Conservation (phyloP, 2,888 invertebrate genomes). For the Eulithis testata region DNA sequence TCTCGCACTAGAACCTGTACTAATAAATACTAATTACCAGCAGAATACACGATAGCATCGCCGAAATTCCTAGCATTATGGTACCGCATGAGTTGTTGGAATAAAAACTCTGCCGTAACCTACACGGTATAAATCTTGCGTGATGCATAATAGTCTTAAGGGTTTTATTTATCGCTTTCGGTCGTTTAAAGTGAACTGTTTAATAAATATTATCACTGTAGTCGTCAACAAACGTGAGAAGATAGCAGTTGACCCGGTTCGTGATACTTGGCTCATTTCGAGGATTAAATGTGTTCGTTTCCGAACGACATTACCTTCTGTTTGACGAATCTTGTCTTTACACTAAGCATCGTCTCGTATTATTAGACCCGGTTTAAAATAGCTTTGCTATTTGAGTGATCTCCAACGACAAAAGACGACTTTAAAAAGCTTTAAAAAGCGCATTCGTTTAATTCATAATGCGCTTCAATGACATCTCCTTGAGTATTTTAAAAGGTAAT, state of each 20-base stretch:
- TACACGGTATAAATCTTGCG: constrained; percentile 77
- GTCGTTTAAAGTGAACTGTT: constrained; percentile 78
- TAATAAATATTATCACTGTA: constrained; percentile 84
- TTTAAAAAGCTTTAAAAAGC: constrained; percentile 59
- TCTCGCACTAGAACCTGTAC: constrained; percentile 61
- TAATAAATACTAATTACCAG: constrained; percentile 84
- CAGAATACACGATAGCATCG: constrained; percentile 81
- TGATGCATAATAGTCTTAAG: constrained; percentile 78
- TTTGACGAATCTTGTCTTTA: constrained; percentile 74
- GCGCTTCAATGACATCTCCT: constrained; percentile 69
- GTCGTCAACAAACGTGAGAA: constrained; percentile 84
- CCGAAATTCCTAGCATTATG: constrained; percentile 71
- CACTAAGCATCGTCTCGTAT: constrained; percentile 76
- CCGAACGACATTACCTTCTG: constrained; percentile 71
- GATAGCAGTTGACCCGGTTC: constrained; percentile 81
- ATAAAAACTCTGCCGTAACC: constrained; percentile 68
- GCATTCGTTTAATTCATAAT: constrained; percentile 67
- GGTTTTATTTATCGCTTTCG: constrained; percentile 77
- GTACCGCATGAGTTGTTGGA: constrained; percentile 55
- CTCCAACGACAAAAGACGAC: constrained; percentile 77
- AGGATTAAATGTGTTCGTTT: constrained; percentile 79
- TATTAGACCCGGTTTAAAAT: constrained; percentile 74
- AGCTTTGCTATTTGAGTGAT: constrained; percentile 68
- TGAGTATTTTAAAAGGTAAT: constrained; percentile 61
- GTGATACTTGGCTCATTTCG: constrained; percentile 81